A percentile compares a stretch with the other conserved stretches of the same genome.
Conservation (phyloP, 2,888 invertebrate species). For the Chrysodeixis includens region DNA sequence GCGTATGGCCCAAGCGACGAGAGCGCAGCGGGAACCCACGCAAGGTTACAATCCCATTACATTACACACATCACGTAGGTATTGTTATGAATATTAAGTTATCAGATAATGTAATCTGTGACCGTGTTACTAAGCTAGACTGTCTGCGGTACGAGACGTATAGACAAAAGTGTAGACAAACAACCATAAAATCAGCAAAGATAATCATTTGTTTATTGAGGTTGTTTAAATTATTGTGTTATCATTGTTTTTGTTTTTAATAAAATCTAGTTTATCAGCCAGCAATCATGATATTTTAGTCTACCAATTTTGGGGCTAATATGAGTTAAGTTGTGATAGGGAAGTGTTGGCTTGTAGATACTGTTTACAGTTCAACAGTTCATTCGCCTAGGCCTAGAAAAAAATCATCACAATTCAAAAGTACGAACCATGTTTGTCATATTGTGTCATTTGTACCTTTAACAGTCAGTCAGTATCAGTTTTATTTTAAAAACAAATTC, state of each 20-base stretch:
- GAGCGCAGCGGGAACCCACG: slow-evolving; percentile 27
- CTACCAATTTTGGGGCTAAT: background rate
- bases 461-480: too few species aligned
- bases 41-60: slow-evolving; percentile 14
- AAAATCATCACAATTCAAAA: too few species aligned
- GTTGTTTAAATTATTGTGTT: background rate
- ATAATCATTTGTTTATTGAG: slow-evolving; percentile 7
- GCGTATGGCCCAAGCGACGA: slow-evolving; percentile 52
- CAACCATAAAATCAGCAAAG: background rate
- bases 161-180: background rate
- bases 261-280: background rate
- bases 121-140: background rate
- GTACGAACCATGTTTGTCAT: too few species aligned
- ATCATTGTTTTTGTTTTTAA: background rate
- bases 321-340: too few species aligned
- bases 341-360: too few species aligned
- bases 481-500: too few species aligned
- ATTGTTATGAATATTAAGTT: background rate
- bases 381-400: too few species aligned
- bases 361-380: too few species aligned
- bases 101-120: background rate
- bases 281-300: background rate
- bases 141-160: background rate
- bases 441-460: too few species aligned
- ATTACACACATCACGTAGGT: background rate